phyloP scores from a whole-genome alignment of 2,888 invertebrate genomes.

The Nezara viridula region DNA sequence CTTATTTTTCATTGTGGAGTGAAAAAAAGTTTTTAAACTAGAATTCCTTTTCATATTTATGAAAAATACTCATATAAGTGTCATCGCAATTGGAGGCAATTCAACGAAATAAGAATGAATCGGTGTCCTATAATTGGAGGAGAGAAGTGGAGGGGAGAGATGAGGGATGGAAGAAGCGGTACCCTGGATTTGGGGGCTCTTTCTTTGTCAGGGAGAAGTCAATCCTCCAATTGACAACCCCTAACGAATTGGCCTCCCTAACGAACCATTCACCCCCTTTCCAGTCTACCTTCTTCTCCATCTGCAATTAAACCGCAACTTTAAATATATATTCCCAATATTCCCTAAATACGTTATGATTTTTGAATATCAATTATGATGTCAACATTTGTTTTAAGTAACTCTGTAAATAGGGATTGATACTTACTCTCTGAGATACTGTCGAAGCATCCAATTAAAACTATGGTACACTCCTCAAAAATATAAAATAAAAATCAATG shows the following conservation, averaged over 20 bases:
- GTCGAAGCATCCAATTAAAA: no score
- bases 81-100: background rate
- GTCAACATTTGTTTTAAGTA: background rate
- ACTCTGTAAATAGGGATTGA: no score
- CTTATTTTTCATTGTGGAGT: no score
- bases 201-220: background rate
- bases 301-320: background rate
- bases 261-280: constrained; percentile 13
- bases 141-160: background rate
- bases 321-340: background rate
- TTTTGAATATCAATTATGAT: background rate
- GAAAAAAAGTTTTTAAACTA: no score
- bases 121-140: background rate
- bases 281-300: background rate
- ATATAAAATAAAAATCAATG: no score
- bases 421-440: no score
- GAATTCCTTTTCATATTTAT: no score
- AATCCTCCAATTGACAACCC: constrained; percentile 16
- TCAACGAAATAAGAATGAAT: background rate
- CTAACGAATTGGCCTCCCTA: constrained; percentile 18
- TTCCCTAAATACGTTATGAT: background rate
- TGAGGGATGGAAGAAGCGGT: constrained; percentile 1
- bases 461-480: no score
- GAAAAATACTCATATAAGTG: no score
- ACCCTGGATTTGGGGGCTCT: background rate